Conservation (phyloP, 2,797 vertebrate species). For the Myioborus melanocephalus region DNA sequence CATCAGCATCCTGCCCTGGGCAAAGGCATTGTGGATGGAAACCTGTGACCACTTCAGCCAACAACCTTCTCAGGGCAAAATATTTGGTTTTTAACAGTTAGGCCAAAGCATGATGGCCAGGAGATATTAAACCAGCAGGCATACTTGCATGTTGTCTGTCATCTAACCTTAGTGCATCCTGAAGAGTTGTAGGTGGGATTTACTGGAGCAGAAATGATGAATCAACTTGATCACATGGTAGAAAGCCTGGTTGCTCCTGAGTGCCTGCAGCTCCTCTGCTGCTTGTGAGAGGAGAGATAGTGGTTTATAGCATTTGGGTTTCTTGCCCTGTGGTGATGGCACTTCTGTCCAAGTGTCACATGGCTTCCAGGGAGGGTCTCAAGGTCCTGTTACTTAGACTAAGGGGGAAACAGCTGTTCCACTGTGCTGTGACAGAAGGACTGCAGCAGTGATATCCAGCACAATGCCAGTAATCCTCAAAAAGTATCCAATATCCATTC, state of each 20-base stretch:
- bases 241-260: not conserved
- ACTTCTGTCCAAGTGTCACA: not conserved
- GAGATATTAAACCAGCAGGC: not conserved
- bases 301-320: not conserved
- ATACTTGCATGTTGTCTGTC: not conserved
- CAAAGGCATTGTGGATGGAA: not conserved
- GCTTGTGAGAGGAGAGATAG: not conserved
- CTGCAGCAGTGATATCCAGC: not conserved
- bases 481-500: not conserved
- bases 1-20: not conserved
- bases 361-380: not conserved
- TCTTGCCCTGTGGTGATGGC: not conserved
- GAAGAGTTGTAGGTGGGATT: not conserved
- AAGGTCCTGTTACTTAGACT: not conserved
- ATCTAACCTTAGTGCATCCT: not conserved
- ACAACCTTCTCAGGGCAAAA: not conserved
- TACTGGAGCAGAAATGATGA: slow-evolving; percentile 12
- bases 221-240: not conserved
- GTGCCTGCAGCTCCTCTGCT: not conserved
- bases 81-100: not conserved
- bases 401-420: not conserved
- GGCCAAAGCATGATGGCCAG: not conserved
- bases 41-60: not conserved
- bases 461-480: not conserved
- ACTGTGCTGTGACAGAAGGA: not conserved